Evolutionary conservation across 2,113 vertebrate genomes (phyloP), one percentile per base, ranked within the genome.

Genomic region (Phaethon lepturus): DNA sequence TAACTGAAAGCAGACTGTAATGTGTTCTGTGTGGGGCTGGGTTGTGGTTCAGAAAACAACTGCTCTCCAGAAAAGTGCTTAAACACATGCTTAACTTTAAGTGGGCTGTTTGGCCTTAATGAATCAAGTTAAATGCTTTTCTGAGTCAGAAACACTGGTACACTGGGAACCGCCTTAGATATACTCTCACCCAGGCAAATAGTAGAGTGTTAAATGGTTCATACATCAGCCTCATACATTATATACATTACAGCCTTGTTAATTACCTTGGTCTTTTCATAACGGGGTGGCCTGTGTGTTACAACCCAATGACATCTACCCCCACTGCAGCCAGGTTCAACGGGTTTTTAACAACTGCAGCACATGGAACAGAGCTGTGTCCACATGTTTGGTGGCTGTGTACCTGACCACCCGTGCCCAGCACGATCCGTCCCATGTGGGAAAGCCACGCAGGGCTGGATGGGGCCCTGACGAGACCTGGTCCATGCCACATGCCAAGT

Each of bases 321-420:
- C 12, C n/a, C 1, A 7, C 53, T 4, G 13, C 47, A 19, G 23
- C 17, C 44, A 1, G 14, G 8, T 8, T 11, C 15, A 11, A 24
- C 4, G 8, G 6, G 0, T 55, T 31, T 6, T 2, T 8, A 24
- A 8, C 49, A 24, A 13, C 14, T 1, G 5, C 15, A 19, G 16
- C 9, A 5, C 6, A 2, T 0, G 4, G 4, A 10, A 11, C 71
- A 53, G 55, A 29, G 49, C 47, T 5, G 2, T 14, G 47, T 7
- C 66, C 3, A 0, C 2, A 42, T 0, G 28, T 13, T 28, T 6
- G 1, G 42, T 2, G 40, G n/a, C 49, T 0, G 6, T 1, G n/a
- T 8, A 17, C 35, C 56, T 14, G 17, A 3, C 25, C 3, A 3
- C 38, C 24, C 2, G 29, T 2, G 9, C 42, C 56, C 22, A 2